These are phyloP conservation scores for Uropsilus gracilis DNA, from an alignment of 2,113 vertebrate genomes.

Conservation along the genomic window DNA sequence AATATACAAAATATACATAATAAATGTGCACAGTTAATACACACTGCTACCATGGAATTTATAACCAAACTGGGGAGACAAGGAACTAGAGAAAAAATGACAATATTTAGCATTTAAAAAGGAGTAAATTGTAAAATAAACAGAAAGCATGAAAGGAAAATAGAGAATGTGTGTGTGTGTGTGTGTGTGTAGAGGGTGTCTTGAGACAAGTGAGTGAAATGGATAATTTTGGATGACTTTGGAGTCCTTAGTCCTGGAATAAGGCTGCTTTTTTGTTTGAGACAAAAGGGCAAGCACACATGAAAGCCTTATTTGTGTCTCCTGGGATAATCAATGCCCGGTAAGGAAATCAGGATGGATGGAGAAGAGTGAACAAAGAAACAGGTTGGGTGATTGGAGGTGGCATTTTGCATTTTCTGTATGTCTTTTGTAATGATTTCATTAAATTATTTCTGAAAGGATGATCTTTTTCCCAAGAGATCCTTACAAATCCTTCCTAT, in stretches of 20 bases:
- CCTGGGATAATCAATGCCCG: background rate
- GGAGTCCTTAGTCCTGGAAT: background rate
- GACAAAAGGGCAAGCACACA: background rate
- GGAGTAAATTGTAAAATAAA: background rate
- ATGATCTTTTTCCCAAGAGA: too few relatives aligned
- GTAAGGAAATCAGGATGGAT: background rate
- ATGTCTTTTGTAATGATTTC: background rate
- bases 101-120: background rate
- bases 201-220: background rate
- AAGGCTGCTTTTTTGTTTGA: background rate
- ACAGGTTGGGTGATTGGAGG: background rate
- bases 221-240: background rate
- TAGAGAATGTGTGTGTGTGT: too few relatives aligned
- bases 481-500: too few relatives aligned
- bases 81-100: background rate
- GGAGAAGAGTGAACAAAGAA: background rate
- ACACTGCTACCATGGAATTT: background rate
- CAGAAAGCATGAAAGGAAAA: background rate
- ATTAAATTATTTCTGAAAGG: background rate
- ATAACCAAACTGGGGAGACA: background rate
- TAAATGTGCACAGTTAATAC: too few relatives aligned
- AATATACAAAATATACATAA: background rate
- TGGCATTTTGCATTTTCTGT: background rate
- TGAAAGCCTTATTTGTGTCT: background rate
- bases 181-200: rapidly evolving